Percentiles rank a stretch among this genome's conserved stretches.
phyloP scores from a whole-genome alignment of 2,113 vertebrate species.

The Dascyllus trimaculatus region DNA sequence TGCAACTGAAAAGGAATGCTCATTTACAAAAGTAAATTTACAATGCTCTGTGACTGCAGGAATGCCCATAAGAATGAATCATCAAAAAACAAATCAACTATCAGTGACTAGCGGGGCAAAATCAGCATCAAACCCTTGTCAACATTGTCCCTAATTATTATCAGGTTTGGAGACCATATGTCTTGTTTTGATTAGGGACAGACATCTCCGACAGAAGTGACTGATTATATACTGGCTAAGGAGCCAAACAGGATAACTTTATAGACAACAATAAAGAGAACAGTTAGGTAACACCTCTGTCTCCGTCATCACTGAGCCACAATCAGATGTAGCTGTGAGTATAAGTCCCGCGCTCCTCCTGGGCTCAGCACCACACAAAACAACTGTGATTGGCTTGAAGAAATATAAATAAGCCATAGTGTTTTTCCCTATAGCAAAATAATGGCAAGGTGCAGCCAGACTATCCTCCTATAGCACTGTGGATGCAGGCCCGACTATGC shows the following conservation, averaged over 20 bases:
- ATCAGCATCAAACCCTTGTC: constrained; percentile 53
- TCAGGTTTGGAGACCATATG: constrained; percentile 22
- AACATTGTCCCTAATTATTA: constrained; percentile 45
- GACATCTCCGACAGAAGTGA: constrained; percentile 58
- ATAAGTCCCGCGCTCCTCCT: background rate
- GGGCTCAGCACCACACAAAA: too few species aligned
- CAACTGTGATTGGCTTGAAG: too few species aligned
- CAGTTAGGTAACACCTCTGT: constrained; percentile 58
- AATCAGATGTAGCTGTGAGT: constrained; percentile 28
- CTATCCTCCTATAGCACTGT: too few species aligned
- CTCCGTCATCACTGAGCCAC: constrained; percentile 40
- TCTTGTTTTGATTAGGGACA: constrained; percentile 64
- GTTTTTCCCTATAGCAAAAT: too few species aligned
- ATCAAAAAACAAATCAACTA: constrained; percentile 60
- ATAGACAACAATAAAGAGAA: constrained; percentile 44
- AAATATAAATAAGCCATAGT: too few species aligned
- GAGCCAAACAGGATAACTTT: constrained; percentile 58
- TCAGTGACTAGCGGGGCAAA: constrained; percentile 42
- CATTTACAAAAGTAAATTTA: constrained; percentile 63
- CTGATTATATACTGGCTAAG: constrained; percentile 34
- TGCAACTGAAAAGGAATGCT: constrained; percentile 65
- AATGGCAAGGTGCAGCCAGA: too few species aligned
- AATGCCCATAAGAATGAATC: constrained; percentile 45
- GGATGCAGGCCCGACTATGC: too few species aligned
- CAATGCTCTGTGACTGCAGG: constrained; percentile 34